Evolutionary conservation across 2,113 vertebrate species (phyloP).

Genomic region (Agapornis roseicollis): DNA sequence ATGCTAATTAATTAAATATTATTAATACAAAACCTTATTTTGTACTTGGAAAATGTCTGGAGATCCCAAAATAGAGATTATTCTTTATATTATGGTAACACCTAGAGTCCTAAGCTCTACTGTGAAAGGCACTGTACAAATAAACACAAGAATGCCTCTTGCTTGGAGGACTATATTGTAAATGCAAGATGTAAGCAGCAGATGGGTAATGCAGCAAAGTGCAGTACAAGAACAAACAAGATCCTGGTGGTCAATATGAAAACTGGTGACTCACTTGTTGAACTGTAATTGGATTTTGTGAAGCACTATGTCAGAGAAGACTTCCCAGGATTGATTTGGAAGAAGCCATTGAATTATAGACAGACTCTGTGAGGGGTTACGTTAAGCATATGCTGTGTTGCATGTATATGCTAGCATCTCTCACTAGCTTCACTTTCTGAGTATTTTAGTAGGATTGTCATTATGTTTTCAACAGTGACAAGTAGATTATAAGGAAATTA

Average conservation of each 20-base stretch:
- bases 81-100: constrained; percentile 60
- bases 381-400: accelerated
- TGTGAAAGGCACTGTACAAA: background rate
- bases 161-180: background rate
- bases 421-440: background rate
- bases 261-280: background rate
- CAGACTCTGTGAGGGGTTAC: background rate
- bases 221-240: background rate
- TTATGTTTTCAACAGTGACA: background rate
- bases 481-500: background rate
- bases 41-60: background rate
- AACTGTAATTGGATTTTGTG: background rate
- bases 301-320: background rate
- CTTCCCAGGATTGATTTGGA: background rate
- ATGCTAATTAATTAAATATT: background rate
- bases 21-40: background rate
- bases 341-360: background rate
- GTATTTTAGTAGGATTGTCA: background rate
- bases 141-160: background rate
- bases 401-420: background rate
- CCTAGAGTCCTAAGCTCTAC: constrained; percentile 22
- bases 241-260: background rate
- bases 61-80: background rate
- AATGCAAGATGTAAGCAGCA: background rate
- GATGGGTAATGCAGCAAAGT: background rate